These are phyloP conservation scores for Bombus fervidus DNA, from an alignment of 1,140 invertebrate species.

Conservation along the genomic window DNA sequence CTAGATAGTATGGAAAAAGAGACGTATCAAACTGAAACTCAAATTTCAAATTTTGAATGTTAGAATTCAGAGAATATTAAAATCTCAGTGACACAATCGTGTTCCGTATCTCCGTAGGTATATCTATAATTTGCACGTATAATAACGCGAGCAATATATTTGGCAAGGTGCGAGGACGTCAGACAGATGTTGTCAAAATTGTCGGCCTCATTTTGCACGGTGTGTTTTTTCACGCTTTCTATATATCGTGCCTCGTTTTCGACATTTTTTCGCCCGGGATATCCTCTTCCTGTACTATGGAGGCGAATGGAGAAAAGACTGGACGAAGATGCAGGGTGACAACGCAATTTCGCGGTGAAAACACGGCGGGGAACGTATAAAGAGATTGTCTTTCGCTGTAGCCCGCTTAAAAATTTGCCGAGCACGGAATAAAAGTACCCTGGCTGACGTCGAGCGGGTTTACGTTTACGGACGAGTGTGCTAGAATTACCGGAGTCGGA, in stretches of 20 bases:
- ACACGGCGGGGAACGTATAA: constrained; percentile 57
- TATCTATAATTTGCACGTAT: no score
- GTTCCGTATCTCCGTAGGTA: no score
- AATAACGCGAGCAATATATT: neutral
- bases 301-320: neutral
- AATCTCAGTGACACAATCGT: no score
- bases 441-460: neutral
- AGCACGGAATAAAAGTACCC: constrained; percentile 37
- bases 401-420: constrained; percentile 65
- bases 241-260: neutral
- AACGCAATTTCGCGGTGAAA: constrained; percentile 65
- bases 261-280: constrained; percentile 12
- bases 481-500: neutral
- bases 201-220: constrained; percentile 8
- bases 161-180: neutral
- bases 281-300: no score
- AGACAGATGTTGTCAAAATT: constrained; percentile 13
- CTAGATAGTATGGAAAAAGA: neutral
- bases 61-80: neutral
- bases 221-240: constrained; percentile 18
- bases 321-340: constrained; percentile 54
- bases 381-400: constrained; percentile 62
- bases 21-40: neutral
- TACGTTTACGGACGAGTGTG: constrained; percentile 7
- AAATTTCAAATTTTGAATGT: neutral